Base-by-base conservation (phyloP, 2,797 vertebrate species). In the Hippoglossus hippoglossus region DNA sequence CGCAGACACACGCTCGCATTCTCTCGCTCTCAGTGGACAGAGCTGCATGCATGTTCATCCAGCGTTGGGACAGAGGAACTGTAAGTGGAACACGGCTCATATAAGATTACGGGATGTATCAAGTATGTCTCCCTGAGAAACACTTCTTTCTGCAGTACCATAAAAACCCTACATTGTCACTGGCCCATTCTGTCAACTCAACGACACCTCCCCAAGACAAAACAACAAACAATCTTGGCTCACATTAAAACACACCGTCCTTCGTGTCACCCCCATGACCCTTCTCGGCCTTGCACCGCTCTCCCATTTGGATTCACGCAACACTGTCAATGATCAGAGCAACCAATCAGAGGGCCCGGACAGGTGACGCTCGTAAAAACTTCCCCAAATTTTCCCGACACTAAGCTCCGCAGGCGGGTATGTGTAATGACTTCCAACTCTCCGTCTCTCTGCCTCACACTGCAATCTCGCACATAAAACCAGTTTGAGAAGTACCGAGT, bases 101-200 rank as follows among this genome's bases (percentile, higher is more conserved):
- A 62, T 64, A 86, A 79, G 73, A 84, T 83, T 72, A 81, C 77
- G 88, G 89, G 91, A 92, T 92, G 91, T 91, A 82, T 89, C 77
- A 86, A 91, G 89, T 92, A 89, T 88, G 84, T 86, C 88, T 94
- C 91, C 93, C 93, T 94, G 93, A 94, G 92, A 91, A 92, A 91
- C 80, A 63, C 69, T 56, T 87, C 71, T 77, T 70, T 73, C 83
- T 80, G 82, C 79, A 67, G 90, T 92, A 92, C 90, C 82, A 31
- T 80, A 68, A 83, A 82, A 81, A 66, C 21, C 22, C 51, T 58
- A 46, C 21, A 50, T 67, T 18, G 57, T 80, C 87, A 78, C 77
- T 79, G 75, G 77, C 83, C 77, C 5, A 0, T 69, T 76, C 55
- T 58, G 34, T 67, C 66, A 28, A 46, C 50, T 63, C 70, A 8